Evolutionary conservation across 2,888 invertebrate species (phyloP).

Genomic region (Drosophila longiperda): DNA sequence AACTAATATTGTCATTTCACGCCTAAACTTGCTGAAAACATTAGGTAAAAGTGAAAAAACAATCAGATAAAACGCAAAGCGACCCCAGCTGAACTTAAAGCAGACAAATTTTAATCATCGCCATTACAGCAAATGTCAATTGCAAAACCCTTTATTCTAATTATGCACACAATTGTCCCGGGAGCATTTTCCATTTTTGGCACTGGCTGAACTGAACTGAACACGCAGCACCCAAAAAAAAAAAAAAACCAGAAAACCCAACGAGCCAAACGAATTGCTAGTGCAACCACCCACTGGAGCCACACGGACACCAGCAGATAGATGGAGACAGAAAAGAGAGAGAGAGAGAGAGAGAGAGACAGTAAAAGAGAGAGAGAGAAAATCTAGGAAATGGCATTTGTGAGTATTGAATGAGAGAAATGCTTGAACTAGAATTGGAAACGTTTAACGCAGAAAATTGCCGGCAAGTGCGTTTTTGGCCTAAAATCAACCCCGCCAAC

Average conservation of each 20-base stretch:
- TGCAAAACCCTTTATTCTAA: constrained; percentile 74
- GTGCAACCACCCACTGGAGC: constrained; percentile 49
- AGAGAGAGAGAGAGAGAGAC: background rate
- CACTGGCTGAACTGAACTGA: background rate
- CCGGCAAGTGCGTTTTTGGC: constrained; percentile 35
- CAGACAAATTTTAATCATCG: constrained; percentile 57
- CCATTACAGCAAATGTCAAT: constrained; percentile 61
- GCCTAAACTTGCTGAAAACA: background rate
- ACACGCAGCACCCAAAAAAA: constrained; percentile 13
- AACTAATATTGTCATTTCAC: background rate
- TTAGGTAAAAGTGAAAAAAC: background rate
- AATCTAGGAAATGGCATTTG: constrained; percentile 39
- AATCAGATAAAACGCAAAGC: constrained; percentile 12
- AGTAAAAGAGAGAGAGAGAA: background rate
- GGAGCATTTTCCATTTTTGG: constrained; percentile 52
- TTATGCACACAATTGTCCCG: constrained; percentile 79
- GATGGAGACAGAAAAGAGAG: background rate
- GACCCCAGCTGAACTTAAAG: constrained; percentile 17
- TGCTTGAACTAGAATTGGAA: constrained; percentile 64
- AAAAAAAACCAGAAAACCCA: constrained; percentile 10
- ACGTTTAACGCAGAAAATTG: constrained; percentile 69
- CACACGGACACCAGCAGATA: constrained; percentile 26
- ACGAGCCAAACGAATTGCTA: constrained; percentile 55
- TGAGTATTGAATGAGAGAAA: constrained; percentile 30
- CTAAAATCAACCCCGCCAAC: constrained; percentile 61